These are phyloP conservation scores for Medauroidea extradentata DNA, from an alignment of 1,140 invertebrate species.

Conservation along the genomic window DNA sequence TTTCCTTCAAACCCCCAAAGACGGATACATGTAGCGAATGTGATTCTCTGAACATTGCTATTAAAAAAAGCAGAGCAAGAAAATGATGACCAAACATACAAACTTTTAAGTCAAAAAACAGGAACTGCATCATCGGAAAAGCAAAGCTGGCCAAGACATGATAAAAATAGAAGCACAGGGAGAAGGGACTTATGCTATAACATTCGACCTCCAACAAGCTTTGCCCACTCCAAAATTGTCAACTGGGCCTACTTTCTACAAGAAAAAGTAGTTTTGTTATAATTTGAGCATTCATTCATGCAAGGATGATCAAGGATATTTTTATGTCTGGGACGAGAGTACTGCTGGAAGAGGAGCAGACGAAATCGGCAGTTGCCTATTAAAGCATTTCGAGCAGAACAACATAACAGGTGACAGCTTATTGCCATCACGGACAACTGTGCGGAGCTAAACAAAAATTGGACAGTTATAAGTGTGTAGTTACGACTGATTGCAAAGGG, in stretches of 20 bases:
- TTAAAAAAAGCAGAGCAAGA: not conserved
- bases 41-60: not conserved
- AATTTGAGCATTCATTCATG: conserved; percentile 10
- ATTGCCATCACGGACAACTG: conserved; percentile 14
- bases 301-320: conserved; percentile 12
- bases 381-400: conserved; percentile 4
- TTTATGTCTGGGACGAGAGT: conserved; percentile 18
- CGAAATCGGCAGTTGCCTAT: conserved; percentile 17
- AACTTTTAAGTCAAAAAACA: not conserved
- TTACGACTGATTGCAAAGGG: conserved; percentile 8
- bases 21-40: conserved; percentile 6
- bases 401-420: not conserved
- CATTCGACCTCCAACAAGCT: conserved; percentile 12
- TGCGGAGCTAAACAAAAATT: conserved; percentile 20
- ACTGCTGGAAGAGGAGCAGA: conserved; percentile 13
- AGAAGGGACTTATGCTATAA: conserved; percentile 1
- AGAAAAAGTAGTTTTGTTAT: conserved; percentile 4
- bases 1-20: conserved; percentile 3
- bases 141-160: not conserved
- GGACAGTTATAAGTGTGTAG: conserved; percentile 4
- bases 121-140: not conserved
- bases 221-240: conserved; percentile 8
- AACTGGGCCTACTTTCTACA: conserved; percentile 17
- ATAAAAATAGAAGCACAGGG: not conserved
- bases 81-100: not conserved